Base-by-base conservation (phyloP, 2,888 invertebrate genomes). In the Miltochrista miniata region DNA sequence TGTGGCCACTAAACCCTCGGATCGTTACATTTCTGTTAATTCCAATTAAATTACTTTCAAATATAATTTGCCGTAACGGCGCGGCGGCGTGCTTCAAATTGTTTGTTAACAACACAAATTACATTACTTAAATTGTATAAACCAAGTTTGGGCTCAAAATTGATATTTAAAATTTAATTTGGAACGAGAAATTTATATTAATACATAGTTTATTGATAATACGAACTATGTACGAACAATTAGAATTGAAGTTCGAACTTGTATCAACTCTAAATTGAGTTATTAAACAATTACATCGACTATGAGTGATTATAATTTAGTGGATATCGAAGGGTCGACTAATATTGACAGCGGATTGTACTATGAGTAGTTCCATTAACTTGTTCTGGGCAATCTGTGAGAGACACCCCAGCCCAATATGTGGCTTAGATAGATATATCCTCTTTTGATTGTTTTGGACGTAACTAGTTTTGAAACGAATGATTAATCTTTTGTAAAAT, bases 61-160 rank as follows among this genome's bases (percentile, higher is more conserved):
- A 65, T 61, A 66, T 50, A 64, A 64, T 64, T 69, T 61, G 40
- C 47, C 45, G 53, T 50, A 49, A 59, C 57, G 42, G 39, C 53
- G 50, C 57, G 42, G 39, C 53, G 50, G 48, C 55, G 58, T 51
- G 51, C 64, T 66, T 57, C 48, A 61, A 72, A 70, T 75, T 68
- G 62, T 64, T 69, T 68, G 62, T 56, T 69, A 64, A 64, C 54
- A 60, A 64, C 37, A 34, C 45, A 47, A 64, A 68, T 63, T 56
- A 59, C 43, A 59, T 64, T 50, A 58, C 37, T 50, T 43, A 58
- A 57, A 59, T 64, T 57, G 30, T 53, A 40, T 45, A 48, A 52
- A 56, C 48, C 51, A 57, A 54, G 44, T 64, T 57, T 44, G 15
- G 51, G 41, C 46, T 46, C 43, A 48, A 50, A 61, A 63, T 64